phyloP scores from a whole-genome alignment of 1,140 invertebrate species.

The Penaeus japonicus region DNA sequence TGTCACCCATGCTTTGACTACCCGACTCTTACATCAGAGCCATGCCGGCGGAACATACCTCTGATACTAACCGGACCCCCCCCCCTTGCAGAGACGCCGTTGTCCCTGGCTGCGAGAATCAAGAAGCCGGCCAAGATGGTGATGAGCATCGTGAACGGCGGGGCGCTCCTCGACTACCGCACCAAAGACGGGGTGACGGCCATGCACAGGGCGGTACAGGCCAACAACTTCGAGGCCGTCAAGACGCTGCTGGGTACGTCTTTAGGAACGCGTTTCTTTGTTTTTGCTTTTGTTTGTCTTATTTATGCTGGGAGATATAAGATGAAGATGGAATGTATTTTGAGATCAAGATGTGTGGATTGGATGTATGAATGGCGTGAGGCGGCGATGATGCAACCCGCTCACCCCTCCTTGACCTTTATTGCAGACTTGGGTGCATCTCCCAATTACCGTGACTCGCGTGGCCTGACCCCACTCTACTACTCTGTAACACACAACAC shows the following conservation, averaged over 20 bases:
- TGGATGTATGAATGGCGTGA: neutral
- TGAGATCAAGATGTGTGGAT: neutral
- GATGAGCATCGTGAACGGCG: slow-evolving; percentile 95
- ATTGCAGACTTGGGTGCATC: slow-evolving; percentile 90
- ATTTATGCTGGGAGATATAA: no score
- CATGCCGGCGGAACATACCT: no score
- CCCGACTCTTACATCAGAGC: no score
- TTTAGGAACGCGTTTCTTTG: no score
- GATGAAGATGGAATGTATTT: neutral
- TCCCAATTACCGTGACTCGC: slow-evolving; percentile 94
- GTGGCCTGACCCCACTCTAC: slow-evolving; percentile 90
- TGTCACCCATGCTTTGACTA: no score
- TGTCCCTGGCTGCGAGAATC: slow-evolving; percentile 85
- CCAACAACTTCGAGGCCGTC: slow-evolving; percentile 85
- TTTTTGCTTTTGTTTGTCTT: no score
- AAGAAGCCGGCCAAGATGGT: slow-evolving; percentile 85
- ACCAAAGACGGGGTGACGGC: slow-evolving; percentile 93
- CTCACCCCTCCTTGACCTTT: neutral
- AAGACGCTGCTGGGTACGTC: slow-evolving; percentile 68
- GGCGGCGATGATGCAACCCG: neutral
- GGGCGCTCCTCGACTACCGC: slow-evolving; percentile 95
- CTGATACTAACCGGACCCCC: no score
- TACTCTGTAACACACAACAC: slow-evolving; percentile 88
- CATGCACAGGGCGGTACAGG: slow-evolving; percentile 85
- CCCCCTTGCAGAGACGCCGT: slow-evolving; percentile 81